These are phyloP conservation scores for Hippopotamyrus pictus DNA, from an alignment of 2,797 vertebrate species.

Conservation along the genomic window DNA sequence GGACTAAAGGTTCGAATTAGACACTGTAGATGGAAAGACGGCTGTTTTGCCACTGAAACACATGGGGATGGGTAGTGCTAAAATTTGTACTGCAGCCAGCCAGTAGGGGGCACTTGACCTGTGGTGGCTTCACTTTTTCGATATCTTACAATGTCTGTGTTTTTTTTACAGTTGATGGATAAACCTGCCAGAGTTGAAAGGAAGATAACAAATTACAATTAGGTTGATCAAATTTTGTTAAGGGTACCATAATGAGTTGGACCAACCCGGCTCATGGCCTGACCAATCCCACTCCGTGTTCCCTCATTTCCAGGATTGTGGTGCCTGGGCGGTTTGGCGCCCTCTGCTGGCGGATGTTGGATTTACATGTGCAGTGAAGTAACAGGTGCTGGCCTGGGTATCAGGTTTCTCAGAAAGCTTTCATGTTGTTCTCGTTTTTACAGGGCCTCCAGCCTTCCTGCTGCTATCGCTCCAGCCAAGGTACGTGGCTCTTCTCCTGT, in stretches of 20 bases:
- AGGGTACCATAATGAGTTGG: background rate
- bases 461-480: conserved; percentile 72
- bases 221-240: background rate
- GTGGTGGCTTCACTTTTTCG: background rate
- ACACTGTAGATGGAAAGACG: background rate
- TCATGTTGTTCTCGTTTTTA: conserved; percentile 30
- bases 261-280: background rate
- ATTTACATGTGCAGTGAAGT: background rate
- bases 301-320: background rate
- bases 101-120: background rate
- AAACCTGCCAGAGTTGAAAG: background rate
- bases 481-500: conserved; percentile 52
- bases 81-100: background rate
- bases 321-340: background rate
- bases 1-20: background rate
- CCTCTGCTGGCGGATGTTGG: background rate
- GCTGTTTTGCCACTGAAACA: background rate
- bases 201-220: background rate
- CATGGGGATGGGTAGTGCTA: background rate
- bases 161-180: background rate
- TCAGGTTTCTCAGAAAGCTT: conserved; percentile 12
- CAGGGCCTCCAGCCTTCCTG: conserved; percentile 61
- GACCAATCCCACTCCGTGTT: background rate
- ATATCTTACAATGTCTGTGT: background rate
- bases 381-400: background rate